These are phyloP conservation scores for Sturnira hondurensis DNA, from an alignment of 2,113 vertebrate species.

Conservation along the genomic window DNA sequence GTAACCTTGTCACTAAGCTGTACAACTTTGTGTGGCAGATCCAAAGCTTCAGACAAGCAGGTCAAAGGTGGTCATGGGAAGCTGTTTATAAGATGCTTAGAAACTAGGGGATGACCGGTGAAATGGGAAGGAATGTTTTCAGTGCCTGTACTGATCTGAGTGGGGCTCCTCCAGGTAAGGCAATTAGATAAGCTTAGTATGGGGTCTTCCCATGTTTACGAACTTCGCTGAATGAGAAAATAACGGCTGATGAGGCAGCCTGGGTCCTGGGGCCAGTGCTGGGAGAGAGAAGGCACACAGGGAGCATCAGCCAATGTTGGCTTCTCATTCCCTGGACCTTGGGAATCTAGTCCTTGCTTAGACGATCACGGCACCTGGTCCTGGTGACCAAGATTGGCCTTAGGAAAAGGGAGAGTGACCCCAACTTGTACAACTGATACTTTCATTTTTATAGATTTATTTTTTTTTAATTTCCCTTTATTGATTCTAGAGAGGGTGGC, in stretches of 20 bases:
- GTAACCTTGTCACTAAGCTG: not conserved
- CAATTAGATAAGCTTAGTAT: not conserved
- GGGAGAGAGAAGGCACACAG: not conserved
- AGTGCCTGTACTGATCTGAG: not conserved
- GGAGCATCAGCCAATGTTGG: not conserved
- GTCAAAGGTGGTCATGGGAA: not conserved
- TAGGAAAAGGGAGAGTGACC: not conserved
- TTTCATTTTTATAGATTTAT: not conserved
- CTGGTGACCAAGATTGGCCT: not conserved
- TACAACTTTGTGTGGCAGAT: not conserved
- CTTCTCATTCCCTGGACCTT: not conserved
- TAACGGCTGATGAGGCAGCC: not conserved
- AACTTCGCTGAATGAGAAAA: not conserved
- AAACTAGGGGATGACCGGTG: not conserved
- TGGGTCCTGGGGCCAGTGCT: not conserved
- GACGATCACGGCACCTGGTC: rapidly evolving
- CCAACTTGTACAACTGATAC: rapidly evolving
- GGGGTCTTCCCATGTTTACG: not conserved
- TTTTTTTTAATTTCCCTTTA: no score
- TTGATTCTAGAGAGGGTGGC: no score
- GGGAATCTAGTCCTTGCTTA: not conserved
- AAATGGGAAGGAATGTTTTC: not conserved
- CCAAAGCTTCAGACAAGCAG: not conserved
- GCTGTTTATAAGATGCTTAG: not conserved
- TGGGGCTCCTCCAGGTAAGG: not conserved